A percentile compares a stretch with the other conserved stretches of the same genome.
These are phyloP conservation scores for Trypoxylus dichotomus DNA, from an alignment of 1,140 invertebrate genomes.

Conservation along the genomic window DNA sequence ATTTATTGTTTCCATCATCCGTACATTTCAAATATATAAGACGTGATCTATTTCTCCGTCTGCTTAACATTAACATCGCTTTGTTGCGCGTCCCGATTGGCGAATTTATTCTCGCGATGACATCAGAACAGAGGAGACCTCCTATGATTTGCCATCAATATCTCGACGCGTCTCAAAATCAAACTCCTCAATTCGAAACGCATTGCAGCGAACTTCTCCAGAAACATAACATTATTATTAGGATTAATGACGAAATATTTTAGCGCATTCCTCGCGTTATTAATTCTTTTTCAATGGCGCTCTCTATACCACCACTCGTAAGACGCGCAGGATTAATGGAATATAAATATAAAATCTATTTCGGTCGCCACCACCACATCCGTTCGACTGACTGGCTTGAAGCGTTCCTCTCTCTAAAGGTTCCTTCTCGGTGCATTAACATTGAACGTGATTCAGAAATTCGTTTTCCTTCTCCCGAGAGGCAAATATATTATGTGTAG, in stretches of 20 bases:
- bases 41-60: neutral
- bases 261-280: neutral
- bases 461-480: neutral
- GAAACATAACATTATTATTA: neutral
- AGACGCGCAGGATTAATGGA: neutral
- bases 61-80: neutral
- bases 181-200: neutral
- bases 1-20: neutral
- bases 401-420: neutral
- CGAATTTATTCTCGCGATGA: neutral
- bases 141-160: neutral
- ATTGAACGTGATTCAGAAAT: slow-evolving; percentile 7
- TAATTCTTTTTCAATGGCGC: slow-evolving; percentile 3
- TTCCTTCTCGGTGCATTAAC: neutral
- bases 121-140: neutral
- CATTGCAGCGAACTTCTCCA: neutral
- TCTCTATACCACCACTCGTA: neutral
- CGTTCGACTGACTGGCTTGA: neutral
- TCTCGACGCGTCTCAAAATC: neutral
- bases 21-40: neutral
- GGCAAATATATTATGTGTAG: neutral
- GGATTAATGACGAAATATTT: neutral
- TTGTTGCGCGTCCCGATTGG: neutral
- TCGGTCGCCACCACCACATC: slow-evolving; percentile 4
- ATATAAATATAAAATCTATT: slow-evolving; percentile 8